Evolutionary conservation across 2,888 invertebrate genomes (phyloP).

Genomic region (Andrena haemorrhoa): DNA sequence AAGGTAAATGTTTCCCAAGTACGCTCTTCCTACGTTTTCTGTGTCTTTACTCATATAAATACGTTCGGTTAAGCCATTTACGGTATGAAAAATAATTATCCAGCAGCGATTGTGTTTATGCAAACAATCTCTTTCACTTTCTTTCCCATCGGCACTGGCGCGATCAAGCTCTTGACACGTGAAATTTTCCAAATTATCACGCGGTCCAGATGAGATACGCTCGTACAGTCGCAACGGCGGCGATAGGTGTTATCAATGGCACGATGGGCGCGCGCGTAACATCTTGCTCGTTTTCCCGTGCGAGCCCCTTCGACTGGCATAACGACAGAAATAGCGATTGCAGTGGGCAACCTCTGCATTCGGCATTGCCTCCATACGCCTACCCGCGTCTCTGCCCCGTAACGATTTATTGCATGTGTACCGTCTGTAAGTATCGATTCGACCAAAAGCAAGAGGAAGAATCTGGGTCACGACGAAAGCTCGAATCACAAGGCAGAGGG

Average conservation of each 20-base stretch:
- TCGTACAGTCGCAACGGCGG: background rate
- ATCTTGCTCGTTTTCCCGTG: background rate
- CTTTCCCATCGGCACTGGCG: background rate
- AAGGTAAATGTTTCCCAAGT: background rate
- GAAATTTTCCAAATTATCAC: constrained; percentile 28
- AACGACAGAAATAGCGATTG: background rate
- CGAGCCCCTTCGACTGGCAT: background rate
- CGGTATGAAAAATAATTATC: background rate
- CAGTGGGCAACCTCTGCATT: background rate
- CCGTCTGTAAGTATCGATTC: constrained; percentile 49
- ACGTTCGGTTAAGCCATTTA: background rate
- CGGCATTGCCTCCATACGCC: background rate
- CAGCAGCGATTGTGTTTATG: background rate
- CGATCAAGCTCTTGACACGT: background rate
- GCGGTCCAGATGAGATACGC: background rate
- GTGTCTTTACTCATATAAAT: background rate
- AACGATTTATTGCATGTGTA: constrained; percentile 33
- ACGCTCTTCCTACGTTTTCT: background rate
- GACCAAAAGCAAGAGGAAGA: constrained; percentile 24
- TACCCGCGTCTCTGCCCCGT: background rate
- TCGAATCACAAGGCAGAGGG: constrained; percentile 18
- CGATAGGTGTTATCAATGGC: constrained; percentile 9
- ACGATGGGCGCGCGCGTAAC: background rate
- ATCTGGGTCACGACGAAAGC: constrained; percentile 62
- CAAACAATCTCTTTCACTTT: constrained; percentile 10